Evolutionary conservation across 2,888 invertebrate genomes (phyloP).

Genomic region (Spodoptera littoralis): DNA sequence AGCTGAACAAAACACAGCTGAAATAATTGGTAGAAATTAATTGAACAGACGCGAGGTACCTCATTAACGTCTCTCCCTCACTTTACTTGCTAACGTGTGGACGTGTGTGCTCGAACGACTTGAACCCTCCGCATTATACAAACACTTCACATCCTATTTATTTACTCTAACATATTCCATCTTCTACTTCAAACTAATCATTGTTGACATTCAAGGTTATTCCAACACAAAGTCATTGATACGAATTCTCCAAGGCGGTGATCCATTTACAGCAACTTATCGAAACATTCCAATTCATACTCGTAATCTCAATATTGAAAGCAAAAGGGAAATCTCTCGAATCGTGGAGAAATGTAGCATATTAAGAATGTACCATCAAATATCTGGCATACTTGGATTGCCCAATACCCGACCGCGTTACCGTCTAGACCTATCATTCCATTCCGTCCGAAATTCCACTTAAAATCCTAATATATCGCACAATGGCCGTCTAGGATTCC

Average conservation of each 20-base stretch:
- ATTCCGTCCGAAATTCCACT: conserved; percentile 55
- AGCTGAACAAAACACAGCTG: conserved; percentile 47
- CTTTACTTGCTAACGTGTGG: conserved; percentile 14
- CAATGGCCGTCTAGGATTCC: conserved; percentile 53
- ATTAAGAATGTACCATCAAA: conserved; percentile 46
- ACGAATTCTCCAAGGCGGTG: conserved; percentile 4
- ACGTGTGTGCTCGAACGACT: not conserved
- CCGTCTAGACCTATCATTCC: conserved; percentile 55
- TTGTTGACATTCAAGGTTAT: conserved; percentile 3
- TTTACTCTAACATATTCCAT: not conserved
- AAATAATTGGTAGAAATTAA: conserved; percentile 57
- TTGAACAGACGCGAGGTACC: conserved; percentile 40
- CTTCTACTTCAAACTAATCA: not conserved
- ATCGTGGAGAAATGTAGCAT: conserved; percentile 29
- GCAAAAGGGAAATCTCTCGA: conserved; percentile 15
- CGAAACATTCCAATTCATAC: conserved; percentile 26
- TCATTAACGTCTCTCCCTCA: conserved; percentile 42
- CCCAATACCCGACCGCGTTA: conserved; percentile 33
- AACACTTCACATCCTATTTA: not conserved
- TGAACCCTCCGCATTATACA: too few species aligned
- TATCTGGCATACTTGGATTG: conserved; percentile 33
- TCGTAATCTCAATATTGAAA: conserved; percentile 26
- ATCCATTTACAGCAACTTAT: conserved; percentile 24
- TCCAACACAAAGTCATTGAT: conserved; percentile 4
- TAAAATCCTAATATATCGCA: conserved; percentile 55